These are phyloP conservation scores for Drosophila mercatorum DNA, from an alignment of 2,888 invertebrate genomes.

Conservation along the genomic window DNA sequence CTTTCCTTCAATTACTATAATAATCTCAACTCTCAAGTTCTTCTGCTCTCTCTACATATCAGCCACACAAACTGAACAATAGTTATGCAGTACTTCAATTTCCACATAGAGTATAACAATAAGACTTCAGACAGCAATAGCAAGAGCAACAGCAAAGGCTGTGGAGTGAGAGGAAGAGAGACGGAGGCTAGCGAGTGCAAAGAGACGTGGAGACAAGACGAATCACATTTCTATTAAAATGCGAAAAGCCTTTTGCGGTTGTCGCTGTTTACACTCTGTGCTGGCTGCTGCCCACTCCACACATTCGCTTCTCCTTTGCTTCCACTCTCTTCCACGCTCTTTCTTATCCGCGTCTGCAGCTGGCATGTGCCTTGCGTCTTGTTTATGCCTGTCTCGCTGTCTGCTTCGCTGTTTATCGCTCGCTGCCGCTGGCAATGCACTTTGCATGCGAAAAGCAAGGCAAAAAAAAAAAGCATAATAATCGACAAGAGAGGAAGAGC, in stretches of 20 bases:
- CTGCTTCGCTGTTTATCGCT: conserved; percentile 61
- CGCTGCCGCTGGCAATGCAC: conserved; percentile 69
- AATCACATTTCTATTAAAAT: conserved; percentile 78
- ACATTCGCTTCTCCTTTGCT: not conserved
- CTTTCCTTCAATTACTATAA: not conserved
- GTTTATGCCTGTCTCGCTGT: conserved; percentile 61
- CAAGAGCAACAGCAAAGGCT: conserved; percentile 1
- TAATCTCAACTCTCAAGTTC: not conserved
- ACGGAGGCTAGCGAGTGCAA: not conserved
- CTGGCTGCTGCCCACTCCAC: conserved; percentile 16
- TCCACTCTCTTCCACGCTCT: not conserved
- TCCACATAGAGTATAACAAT: conserved; percentile 45
- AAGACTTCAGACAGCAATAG: conserved; percentile 23
- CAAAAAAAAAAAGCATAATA: conserved; percentile 64
- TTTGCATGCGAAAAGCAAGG: conserved; percentile 67
- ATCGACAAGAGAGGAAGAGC: conserved; percentile 40
- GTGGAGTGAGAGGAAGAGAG: not conserved
- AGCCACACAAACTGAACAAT: conserved; percentile 24
- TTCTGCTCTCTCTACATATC: not conserved
- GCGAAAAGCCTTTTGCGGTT: conserved; percentile 76
- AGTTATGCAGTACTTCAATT: conserved; percentile 17
- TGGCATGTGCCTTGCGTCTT: conserved; percentile 49
- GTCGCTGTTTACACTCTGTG: conserved; percentile 54
- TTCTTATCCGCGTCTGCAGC: conserved; percentile 42
- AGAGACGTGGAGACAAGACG: conserved; percentile 52